A percentile compares a stretch with the other conserved stretches of the same genome.
Conservation (phyloP, 2,113 vertebrate genomes). For the Acinonyx jubatus region DNA sequence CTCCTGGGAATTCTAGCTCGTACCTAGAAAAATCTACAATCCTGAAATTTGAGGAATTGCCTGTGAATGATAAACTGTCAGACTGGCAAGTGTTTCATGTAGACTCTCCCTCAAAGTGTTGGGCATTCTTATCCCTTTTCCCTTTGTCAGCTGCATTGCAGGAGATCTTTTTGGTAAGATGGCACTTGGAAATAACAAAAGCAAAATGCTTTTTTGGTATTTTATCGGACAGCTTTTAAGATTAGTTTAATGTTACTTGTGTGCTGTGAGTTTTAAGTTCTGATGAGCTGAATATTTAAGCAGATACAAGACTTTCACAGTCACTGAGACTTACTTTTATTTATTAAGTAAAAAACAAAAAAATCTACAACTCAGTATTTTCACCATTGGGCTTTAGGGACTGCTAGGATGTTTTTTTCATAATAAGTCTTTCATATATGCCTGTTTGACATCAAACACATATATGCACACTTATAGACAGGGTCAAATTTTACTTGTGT, state of each 20-base stretch:
- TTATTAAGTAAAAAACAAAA: not conserved
- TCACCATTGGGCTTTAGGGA: not conserved
- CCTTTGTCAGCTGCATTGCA: not conserved
- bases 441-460: not conserved
- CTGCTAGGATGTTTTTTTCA: not conserved
- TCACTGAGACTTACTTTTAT: not conserved
- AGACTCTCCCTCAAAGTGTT: not conserved
- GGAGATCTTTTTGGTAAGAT: not conserved
- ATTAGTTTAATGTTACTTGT: conserved; percentile 32
- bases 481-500: not conserved
- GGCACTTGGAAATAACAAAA: conserved; percentile 24
- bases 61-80: not conserved
- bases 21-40: not conserved
- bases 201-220: conserved; percentile 27
- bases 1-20: not conserved
- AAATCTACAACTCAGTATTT: not conserved
- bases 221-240: conserved; percentile 44
- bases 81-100: not conserved
- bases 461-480: not conserved
- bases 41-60: conserved; percentile 27
- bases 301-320: not conserved
- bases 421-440: not conserved
- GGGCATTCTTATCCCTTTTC: not conserved
- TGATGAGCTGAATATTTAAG: conserved; percentile 29
- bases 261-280: not conserved